Conservation (phyloP, 2,888 invertebrate genomes). For the Polydrusus pterygomalis region DNA sequence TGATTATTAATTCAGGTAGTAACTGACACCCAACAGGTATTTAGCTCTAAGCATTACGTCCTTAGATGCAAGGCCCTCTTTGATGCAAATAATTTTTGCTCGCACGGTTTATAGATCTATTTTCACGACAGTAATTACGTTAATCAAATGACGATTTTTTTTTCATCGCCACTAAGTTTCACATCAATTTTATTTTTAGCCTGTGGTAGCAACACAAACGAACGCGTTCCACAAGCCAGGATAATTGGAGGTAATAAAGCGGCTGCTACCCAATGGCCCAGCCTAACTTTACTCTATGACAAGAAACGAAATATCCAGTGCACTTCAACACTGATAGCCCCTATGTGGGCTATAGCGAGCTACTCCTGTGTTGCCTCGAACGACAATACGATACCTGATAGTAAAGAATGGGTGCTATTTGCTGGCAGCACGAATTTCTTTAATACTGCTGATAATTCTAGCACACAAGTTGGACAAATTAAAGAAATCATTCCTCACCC, state of each 20-base stretch:
- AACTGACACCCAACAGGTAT: too few species aligned
- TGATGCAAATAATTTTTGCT: too few species aligned
- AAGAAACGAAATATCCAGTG: slow-evolving; percentile 71
- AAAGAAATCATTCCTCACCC: slow-evolving; percentile 75
- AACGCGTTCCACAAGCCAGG: slow-evolving; percentile 69
- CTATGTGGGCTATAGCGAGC: slow-evolving; percentile 73
- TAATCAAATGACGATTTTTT: not conserved
- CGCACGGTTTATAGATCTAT: too few species aligned
- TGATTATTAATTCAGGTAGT: too few species aligned
- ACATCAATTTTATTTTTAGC: slow-evolving; percentile 63
- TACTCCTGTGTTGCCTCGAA: slow-evolving; percentile 70
- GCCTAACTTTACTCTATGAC: slow-evolving; percentile 74
- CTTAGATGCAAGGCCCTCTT: too few species aligned
- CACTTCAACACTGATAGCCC: slow-evolving; percentile 73
- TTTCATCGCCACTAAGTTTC: too few species aligned
- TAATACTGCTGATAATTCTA: slow-evolving; percentile 66
- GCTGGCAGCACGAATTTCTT: slow-evolving; percentile 70
- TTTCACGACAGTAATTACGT: too few species aligned
- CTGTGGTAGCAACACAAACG: slow-evolving; percentile 69
- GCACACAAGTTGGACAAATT: slow-evolving; percentile 67
- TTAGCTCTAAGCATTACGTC: too few species aligned
- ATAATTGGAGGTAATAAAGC: slow-evolving; percentile 73
- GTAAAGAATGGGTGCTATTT: slow-evolving; percentile 66
- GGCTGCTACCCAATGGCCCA: slow-evolving; percentile 76
- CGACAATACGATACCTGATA: slow-evolving; percentile 39